Conservation (phyloP, 2,113 vertebrate genomes). For the Neolamprologus falcicula region DNA sequence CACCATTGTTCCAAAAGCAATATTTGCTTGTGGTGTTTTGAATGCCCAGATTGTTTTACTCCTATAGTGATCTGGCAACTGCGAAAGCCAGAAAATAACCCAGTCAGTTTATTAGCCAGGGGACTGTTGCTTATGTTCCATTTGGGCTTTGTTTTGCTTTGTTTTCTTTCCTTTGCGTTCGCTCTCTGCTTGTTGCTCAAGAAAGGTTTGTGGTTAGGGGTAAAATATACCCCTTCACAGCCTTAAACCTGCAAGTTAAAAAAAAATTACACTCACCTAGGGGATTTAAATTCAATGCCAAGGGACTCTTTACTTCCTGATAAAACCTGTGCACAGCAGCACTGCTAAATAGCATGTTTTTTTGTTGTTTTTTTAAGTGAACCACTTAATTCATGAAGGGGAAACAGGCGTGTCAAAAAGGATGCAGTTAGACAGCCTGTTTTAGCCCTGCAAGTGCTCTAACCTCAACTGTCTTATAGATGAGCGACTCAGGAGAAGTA, state of each 20-base stretch:
- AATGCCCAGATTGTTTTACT: neutral
- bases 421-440: neutral
- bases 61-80: neutral
- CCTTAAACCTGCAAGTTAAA: neutral
- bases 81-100: neutral
- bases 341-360: neutral
- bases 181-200: neutral
- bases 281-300: neutral
- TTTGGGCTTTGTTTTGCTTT: neutral
- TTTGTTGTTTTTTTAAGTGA: neutral
- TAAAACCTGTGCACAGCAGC: neutral
- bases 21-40: neutral
- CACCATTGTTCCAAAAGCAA: neutral
- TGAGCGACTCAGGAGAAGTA: neutral
- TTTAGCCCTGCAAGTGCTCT: conserved; percentile 2
- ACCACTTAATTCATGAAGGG: conserved; percentile 4
- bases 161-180: neutral
- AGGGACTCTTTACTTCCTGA: neutral
- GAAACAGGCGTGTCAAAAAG: neutral
- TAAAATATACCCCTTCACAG: neutral
- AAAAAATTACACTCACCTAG: neutral
- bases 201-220: neutral
- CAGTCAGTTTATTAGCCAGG: neutral
- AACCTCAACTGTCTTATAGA: neutral
- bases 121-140: neutral